Percentiles rank a stretch among this genome's conserved stretches.
Evolutionary conservation across 2,113 vertebrate species (phyloP).

Genomic region (Caloenas nicobarica): DNA sequence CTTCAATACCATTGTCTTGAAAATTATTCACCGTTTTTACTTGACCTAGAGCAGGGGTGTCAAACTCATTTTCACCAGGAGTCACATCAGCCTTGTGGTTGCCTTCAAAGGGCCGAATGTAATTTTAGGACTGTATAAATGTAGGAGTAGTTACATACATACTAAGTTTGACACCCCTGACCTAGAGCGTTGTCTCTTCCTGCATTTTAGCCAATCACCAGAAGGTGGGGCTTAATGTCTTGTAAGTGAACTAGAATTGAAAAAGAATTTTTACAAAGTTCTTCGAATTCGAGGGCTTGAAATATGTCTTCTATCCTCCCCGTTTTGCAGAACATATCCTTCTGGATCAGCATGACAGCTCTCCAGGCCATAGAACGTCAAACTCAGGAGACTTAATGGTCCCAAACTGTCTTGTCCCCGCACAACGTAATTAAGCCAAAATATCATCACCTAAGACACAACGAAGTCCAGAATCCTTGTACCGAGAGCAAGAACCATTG

Average conservation of each 20-base stretch:
- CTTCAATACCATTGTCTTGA: neutral
- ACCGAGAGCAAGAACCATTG: neutral
- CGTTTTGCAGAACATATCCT: neutral
- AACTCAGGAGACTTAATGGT: neutral
- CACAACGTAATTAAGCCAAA: neutral
- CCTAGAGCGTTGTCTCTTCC: fast-evolving
- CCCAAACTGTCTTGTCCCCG: neutral
- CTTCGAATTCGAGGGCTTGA: neutral
- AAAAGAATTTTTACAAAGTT: neutral
- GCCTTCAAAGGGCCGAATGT: too few relatives aligned
- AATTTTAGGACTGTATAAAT: too few relatives aligned
- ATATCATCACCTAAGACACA: neutral
- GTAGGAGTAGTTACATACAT: too few relatives aligned
- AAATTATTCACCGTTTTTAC: neutral
- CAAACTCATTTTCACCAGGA: too few relatives aligned
- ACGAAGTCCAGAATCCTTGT: neutral
- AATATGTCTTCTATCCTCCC: neutral
- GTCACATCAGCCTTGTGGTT: too few relatives aligned
- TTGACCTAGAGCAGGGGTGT: neutral
- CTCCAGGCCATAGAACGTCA: neutral
- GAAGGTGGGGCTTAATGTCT: constrained; percentile 39
- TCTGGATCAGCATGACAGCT: neutral
- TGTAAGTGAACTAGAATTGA: neutral
- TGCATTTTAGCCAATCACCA: neutral
- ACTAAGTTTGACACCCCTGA: too few relatives aligned